A percentile compares a stretch with the other conserved stretches of the same genome.
These are phyloP conservation scores for Pachliopta kotzebuea DNA, from an alignment of 2,888 invertebrate species.

Conservation along the genomic window DNA sequence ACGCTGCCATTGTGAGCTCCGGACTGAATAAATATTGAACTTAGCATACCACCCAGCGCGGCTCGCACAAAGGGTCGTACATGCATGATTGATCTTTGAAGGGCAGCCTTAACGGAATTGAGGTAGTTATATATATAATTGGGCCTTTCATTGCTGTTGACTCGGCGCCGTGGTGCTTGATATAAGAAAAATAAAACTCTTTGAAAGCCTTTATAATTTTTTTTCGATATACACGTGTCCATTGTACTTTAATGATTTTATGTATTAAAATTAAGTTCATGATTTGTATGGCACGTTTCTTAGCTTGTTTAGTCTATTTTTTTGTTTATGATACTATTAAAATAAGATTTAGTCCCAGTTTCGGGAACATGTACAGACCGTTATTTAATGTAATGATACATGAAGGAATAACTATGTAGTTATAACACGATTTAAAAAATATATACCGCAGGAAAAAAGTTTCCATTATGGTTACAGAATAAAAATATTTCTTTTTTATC, in stretches of 20 bases:
- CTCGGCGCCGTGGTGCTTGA: background rate
- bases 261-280: background rate
- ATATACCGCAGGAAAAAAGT: too few species aligned
- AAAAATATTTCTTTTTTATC: too few species aligned
- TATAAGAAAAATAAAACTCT: constrained; percentile 10
- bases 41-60: constrained; percentile 72
- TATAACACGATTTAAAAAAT: too few species aligned
- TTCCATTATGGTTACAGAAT: too few species aligned
- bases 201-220: constrained; percentile 7
- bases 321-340: too few species aligned
- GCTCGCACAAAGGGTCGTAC: constrained; percentile 55
- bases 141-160: constrained; percentile 27
- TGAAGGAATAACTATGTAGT: too few species aligned
- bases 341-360: too few species aligned
- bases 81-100: constrained; percentile 71
- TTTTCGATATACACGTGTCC: constrained; percentile 3
- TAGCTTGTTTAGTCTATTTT: background rate
- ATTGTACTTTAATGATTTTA: background rate
- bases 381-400: too few species aligned
- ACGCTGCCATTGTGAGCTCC: constrained; percentile 66
- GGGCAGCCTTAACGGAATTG: constrained; percentile 54
- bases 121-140: constrained; percentile 26
- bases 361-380: too few species aligned
- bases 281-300: background rate
- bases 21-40: constrained; percentile 73